phyloP scores from a whole-genome alignment of 2,888 invertebrate genomes.

The Adela reaumurella region DNA sequence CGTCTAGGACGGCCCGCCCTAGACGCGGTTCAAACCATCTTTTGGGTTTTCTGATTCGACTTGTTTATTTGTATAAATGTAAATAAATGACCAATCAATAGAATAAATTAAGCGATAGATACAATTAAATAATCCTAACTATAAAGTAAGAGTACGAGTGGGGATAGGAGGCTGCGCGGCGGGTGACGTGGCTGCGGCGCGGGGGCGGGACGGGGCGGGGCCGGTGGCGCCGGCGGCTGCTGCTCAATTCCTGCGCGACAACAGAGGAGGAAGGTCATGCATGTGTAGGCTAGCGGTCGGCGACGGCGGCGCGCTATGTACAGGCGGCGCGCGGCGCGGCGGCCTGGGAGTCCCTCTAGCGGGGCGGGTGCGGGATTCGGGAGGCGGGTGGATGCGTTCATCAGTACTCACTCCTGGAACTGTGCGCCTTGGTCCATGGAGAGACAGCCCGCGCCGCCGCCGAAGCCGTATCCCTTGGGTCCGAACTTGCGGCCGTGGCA shows the following conservation, averaged over 20 bases:
- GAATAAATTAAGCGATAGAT: constrained; percentile 54
- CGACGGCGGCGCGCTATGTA: constrained; percentile 40
- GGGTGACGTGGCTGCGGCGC: no score
- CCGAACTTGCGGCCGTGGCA: constrained; percentile 98
- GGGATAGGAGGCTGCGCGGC: no score
- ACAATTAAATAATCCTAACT: constrained; percentile 36
- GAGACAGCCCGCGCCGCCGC: constrained; percentile 95
- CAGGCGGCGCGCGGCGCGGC: constrained; percentile 19
- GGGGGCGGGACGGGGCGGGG: constrained; percentile 36
- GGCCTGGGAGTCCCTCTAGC: constrained; percentile 49
- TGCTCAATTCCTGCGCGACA: constrained; percentile 55
- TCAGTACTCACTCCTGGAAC: constrained; percentile 77
- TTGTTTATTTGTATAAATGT: constrained; percentile 45
- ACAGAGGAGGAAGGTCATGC: constrained; percentile 55
- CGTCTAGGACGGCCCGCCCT: constrained; percentile 21
- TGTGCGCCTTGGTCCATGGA: constrained; percentile 95
- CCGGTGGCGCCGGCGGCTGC: constrained; percentile 34
- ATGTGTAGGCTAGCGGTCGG: constrained; percentile 32
- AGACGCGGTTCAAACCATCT: neutral
- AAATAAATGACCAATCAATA: constrained; percentile 48
- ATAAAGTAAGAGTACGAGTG: constrained; percentile 36
- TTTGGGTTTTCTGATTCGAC: constrained; percentile 28
- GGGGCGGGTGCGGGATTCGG: constrained; percentile 51
- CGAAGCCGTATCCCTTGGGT: constrained; percentile 97
- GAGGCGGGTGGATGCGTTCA: constrained; percentile 30